Percentiles rank a stretch among this genome's conserved stretches.
Conservation (phyloP, 2,113 vertebrate species). For the Ochotona princeps region DNA sequence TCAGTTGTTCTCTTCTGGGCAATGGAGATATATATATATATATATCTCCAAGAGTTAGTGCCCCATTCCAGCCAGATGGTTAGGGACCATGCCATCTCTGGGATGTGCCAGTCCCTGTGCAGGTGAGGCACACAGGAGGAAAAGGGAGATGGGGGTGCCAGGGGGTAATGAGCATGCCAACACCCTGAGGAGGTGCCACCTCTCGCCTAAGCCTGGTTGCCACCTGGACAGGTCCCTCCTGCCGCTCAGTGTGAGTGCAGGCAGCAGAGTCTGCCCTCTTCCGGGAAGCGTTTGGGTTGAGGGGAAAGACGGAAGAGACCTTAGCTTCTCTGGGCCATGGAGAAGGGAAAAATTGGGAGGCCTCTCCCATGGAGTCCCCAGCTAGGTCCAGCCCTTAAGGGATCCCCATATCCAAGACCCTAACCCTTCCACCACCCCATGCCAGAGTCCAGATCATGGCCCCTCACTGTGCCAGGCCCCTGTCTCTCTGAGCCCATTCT, state of each 20-base stretch:
- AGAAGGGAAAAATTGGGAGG: neutral
- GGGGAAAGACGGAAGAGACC: neutral
- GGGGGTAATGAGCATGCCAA: neutral
- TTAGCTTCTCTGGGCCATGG: neutral
- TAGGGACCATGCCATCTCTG: neutral
- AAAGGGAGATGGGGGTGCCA: too few relatives aligned
- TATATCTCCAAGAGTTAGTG: neutral
- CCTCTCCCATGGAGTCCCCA: neutral
- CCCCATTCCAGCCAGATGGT: neutral
- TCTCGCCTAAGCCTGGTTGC: neutral
- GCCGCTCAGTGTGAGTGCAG: neutral
- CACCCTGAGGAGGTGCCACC: neutral
- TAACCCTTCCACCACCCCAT: neutral
- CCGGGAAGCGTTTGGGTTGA: neutral
- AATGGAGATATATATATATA: neutral
- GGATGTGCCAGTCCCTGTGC: neutral
- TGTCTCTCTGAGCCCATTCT: neutral
- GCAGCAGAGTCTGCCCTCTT: neutral
- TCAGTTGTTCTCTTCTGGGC: neutral
- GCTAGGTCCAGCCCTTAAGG: too few relatives aligned
- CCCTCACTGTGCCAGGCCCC: neutral
- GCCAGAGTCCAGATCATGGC: neutral
- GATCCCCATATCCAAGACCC: neutral
- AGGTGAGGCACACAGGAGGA: rapidly evolving
- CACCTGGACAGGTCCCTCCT: neutral